Percentiles rank a stretch among this genome's conserved stretches.
Conservation (phyloP, 2,797 vertebrate species). For the Acanthiza pusilla region DNA sequence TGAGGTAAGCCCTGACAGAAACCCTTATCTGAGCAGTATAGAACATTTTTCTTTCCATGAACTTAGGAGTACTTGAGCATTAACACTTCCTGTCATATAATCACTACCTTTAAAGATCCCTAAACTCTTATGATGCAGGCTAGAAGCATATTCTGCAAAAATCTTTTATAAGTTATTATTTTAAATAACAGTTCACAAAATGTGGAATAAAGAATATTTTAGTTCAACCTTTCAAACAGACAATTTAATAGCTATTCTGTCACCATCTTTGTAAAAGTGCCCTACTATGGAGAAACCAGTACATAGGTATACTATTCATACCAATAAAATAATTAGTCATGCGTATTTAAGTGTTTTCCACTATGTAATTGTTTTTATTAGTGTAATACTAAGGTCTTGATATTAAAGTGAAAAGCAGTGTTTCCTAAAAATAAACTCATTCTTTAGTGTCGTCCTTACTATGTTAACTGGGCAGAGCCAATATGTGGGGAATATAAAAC, state of each 20-base stretch:
- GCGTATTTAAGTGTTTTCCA: not conserved
- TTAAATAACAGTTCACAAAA: not conserved
- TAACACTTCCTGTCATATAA: not conserved
- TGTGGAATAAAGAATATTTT: not conserved
- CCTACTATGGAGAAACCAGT: not conserved
- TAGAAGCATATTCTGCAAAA: not conserved
- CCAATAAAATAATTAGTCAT: not conserved
- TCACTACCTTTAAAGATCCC: not conserved
- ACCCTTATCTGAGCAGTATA: not conserved
- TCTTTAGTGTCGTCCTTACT: not conserved
- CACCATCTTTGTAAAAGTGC: not conserved
- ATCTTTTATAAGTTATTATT: not conserved
- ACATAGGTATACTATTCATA: not conserved
- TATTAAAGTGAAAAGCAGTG: not conserved
- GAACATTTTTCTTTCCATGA: not conserved
- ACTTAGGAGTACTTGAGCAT: not conserved
- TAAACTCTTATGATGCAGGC: not conserved
- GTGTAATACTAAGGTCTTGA: not conserved
- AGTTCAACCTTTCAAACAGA: not conserved
- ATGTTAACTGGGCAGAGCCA: rapidly evolving
- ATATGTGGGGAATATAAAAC: not conserved
- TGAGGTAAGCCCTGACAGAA: not conserved
- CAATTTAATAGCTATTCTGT: not conserved
- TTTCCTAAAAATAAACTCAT: not conserved
- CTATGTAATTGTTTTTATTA: not conserved